Evolutionary conservation across 1,140 invertebrate species (phyloP), one percentile per base, ranked within the genome.

Genomic region (Temnothorax nylanderi): DNA sequence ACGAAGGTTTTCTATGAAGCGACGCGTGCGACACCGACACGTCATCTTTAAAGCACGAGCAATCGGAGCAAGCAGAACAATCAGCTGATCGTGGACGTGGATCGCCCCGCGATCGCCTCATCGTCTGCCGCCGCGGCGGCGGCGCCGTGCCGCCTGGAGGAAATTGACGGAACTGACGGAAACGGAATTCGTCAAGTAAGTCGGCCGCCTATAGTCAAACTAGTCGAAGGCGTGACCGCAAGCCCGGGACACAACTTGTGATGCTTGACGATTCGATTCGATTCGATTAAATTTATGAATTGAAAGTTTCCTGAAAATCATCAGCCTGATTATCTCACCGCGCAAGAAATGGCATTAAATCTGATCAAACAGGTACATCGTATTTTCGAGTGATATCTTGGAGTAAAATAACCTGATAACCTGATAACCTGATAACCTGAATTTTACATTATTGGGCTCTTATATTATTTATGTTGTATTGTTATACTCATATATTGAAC

Each of bases 361-460:
- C 2, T 89, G 49, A 71, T 89, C 3, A 91, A 65, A 80, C 86
- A 78, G 89, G 92, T 92, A 91, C 47, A n/a, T 71, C 13, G 10
- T 21, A 16, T 44, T 47, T 49, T 8, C 13, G 51, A 26, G 26
- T 49, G 26, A 49, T 10, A 4, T n/a, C 1, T n/a, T 34, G 2
- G 37, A 34, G 1, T 86, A 32, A 18, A 32, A 58, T 26, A 47
- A 41, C n/a, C 47, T 26, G 60, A 54, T 69, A 41, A 86, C 18
- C n/a, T 75, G 16, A 62, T 26, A 47, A 41, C n/a, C 47, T 26
- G 60, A 54, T 69, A 41, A 86, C 18, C n/a, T 75, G 16, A 62
- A 51, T 32, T 69, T 26, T 26, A 44, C 10, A 44, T 67, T 47
- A 16, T 26, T 69, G 41, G 49, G 51, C 11, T 21, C 72, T 76